Evolutionary conservation across 2,888 invertebrate genomes (phyloP).

Genomic region (Ctena decussata): DNA sequence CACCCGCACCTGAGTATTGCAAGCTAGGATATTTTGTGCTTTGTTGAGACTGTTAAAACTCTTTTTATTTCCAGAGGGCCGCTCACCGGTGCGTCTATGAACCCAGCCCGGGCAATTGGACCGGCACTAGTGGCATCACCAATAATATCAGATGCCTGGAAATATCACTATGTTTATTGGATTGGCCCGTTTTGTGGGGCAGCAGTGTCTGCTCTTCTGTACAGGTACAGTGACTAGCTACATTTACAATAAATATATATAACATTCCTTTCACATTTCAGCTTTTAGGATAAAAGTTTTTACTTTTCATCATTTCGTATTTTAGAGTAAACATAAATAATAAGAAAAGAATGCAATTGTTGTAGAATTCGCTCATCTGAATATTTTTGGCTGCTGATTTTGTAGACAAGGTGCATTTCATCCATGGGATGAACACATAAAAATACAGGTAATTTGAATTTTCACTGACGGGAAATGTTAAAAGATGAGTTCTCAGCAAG

Average conservation of each 20-base stretch:
- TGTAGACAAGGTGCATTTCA: too few relatives aligned
- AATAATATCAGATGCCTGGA: slow-evolving; percentile 64
- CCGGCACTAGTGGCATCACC: slow-evolving; percentile 83
- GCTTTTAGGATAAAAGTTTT: too few relatives aligned
- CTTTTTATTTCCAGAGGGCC: slow-evolving; percentile 72
- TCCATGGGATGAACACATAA: too few relatives aligned
- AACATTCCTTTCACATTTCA: neutral
- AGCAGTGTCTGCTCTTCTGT: slow-evolving; percentile 81
- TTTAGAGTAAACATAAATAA: too few relatives aligned
- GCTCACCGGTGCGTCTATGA: slow-evolving; percentile 86
- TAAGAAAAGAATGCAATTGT: too few relatives aligned
- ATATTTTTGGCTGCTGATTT: neutral
- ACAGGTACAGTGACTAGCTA: slow-evolving; percentile 72
- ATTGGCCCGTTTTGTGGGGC: slow-evolving; percentile 85
- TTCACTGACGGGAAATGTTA: too few relatives aligned
- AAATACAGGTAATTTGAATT: too few relatives aligned
- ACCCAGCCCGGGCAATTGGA: slow-evolving; percentile 87
- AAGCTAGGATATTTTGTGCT: too few relatives aligned
- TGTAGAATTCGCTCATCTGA: neutral
- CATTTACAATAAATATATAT: neutral
- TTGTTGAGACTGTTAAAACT: too few relatives aligned
- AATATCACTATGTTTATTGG: slow-evolving; percentile 86
- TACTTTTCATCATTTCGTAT: too few relatives aligned
- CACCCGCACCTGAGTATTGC: too few relatives aligned
- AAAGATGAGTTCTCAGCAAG: too few relatives aligned